Percentiles rank a stretch among this genome's conserved stretches.
phyloP scores from a whole-genome alignment of 2,797 vertebrate genomes.

The Anabas testudineus region DNA sequence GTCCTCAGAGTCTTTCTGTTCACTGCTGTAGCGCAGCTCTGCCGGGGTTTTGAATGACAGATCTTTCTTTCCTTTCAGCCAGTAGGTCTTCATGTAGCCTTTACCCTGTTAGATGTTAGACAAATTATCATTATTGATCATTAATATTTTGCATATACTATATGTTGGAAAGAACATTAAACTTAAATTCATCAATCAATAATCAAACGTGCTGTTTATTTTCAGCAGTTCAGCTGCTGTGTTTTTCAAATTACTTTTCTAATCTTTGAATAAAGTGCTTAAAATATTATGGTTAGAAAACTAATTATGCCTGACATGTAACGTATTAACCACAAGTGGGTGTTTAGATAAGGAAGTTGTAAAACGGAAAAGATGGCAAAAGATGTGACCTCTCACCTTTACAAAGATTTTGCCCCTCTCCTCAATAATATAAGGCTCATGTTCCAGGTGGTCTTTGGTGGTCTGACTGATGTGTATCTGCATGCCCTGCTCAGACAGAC shows the following conservation, averaged over 20 bases:
- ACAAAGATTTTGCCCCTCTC: conserved; percentile 85
- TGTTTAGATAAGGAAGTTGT: background rate
- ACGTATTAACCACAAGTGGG: conserved; percentile 4
- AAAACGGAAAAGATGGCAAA: background rate
- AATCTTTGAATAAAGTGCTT: background rate
- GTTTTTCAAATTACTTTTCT: conserved; percentile 5
- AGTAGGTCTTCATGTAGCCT: conserved; percentile 87
- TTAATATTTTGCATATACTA: background rate
- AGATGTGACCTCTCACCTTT: conserved; percentile 70
- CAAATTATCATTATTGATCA: background rate
- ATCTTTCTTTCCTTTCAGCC: conserved; percentile 85
- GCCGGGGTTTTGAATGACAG: conserved; percentile 82
- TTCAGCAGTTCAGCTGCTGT: background rate
- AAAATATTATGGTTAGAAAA: background rate
- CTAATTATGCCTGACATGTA: background rate
- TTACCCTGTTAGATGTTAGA: conserved; percentile 64
- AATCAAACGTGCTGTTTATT: no score
- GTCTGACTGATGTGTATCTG: conserved; percentile 87
- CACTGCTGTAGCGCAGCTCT: conserved; percentile 81
- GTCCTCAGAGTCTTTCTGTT: conserved; percentile 81
- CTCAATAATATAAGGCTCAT: conserved; percentile 85
- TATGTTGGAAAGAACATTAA: background rate
- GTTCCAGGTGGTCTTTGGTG: conserved; percentile 85
- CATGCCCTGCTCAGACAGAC: conserved; percentile 79
- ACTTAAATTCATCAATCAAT: no score